phyloP scores from a whole-genome alignment of 2,888 invertebrate species.

The Parnassius apollo region DNA sequence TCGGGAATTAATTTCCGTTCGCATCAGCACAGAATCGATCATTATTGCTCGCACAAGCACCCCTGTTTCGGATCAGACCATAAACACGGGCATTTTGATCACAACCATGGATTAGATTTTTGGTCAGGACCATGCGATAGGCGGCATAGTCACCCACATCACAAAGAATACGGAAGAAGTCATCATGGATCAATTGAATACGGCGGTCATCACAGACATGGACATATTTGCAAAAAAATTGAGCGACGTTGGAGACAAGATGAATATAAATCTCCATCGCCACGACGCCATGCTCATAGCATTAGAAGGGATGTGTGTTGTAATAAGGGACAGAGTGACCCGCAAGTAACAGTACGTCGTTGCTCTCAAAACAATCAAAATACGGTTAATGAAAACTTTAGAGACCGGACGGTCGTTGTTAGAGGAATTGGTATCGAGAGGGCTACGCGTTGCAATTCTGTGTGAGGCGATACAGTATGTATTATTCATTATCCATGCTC shows the following conservation, averaged over 20 bases:
- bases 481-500: slow-evolving; percentile 11
- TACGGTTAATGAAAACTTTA: slow-evolving; percentile 4
- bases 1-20: neutral
- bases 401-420: slow-evolving; percentile 6
- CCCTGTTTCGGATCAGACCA: neutral
- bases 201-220: no score
- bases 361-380: slow-evolving; percentile 7
- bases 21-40: neutral
- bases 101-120: neutral
- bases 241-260: no score
- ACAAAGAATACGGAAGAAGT: neutral
- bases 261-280: neutral
- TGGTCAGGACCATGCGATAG: neutral
- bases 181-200: neutral
- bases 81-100: neutral
- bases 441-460: slow-evolving; percentile 16
- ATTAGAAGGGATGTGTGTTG: no score
- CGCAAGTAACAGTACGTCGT: neutral
- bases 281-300: neutral
- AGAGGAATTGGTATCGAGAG: slow-evolving; percentile 7
- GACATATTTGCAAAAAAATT: no score
- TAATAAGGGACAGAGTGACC: no score
- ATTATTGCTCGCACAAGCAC: neutral
- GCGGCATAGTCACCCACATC: neutral
- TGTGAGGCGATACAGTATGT: slow-evolving; percentile 15